Percentiles rank a stretch among this genome's conserved stretches.
phyloP scores from a whole-genome alignment of 2,888 invertebrate genomes.

The Bursaphelenchus okinawaensis region DNA sequence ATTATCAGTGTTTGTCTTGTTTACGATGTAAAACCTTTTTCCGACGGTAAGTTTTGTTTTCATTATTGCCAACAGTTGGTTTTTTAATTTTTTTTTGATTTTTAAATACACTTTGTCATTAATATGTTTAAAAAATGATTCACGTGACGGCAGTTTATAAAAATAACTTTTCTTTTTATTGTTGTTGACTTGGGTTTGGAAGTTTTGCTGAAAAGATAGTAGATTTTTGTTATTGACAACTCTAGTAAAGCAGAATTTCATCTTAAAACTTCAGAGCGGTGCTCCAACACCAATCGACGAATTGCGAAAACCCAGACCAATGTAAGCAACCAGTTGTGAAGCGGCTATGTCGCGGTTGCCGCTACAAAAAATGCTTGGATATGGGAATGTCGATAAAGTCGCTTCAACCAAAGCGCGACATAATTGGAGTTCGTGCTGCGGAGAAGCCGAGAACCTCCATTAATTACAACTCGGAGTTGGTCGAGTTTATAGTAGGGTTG shows the following conservation, averaged over 20 bases:
- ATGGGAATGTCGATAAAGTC: slow-evolving; percentile 57
- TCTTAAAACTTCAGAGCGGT: slow-evolving; percentile 46
- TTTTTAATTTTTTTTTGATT: too few relatives aligned
- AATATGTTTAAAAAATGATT: too few relatives aligned
- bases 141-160: too few relatives aligned
- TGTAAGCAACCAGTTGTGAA: slow-evolving; percentile 42
- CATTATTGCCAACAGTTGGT: background rate
- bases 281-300: slow-evolving; percentile 50
- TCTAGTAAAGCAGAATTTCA: background rate
- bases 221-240: too few relatives aligned
- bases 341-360: slow-evolving; percentile 55
- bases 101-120: too few relatives aligned
- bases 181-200: too few relatives aligned
- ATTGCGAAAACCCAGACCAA: slow-evolving; percentile 43
- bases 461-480: slow-evolving; percentile 7
- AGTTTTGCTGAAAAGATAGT: too few relatives aligned
- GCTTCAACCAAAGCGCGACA: slow-evolving; percentile 53
- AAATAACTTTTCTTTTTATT: too few relatives aligned
- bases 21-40: slow-evolving; percentile 57
- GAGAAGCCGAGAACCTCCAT: background rate
- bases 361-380: slow-evolving; percentile 49
- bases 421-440: slow-evolving; percentile 42
- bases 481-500: slow-evolving; percentile 15
- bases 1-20: slow-evolving; percentile 56
- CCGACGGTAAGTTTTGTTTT: slow-evolving; percentile 39